phyloP scores from a whole-genome alignment of 2,888 invertebrate species.

The Calephelis perditalis region DNA sequence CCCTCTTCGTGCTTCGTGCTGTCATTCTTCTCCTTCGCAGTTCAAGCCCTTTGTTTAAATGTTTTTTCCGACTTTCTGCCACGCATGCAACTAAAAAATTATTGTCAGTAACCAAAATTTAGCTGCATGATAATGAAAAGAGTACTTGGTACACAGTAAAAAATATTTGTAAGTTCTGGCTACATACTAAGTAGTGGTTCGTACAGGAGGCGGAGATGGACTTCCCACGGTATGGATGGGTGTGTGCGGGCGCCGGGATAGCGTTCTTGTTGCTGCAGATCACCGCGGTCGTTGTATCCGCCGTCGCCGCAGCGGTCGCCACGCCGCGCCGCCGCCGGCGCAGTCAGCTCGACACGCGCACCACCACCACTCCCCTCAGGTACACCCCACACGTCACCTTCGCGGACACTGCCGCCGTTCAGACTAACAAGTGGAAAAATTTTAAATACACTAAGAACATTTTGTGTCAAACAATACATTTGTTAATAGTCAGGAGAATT shows the following conservation, averaged over 20 bases:
- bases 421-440: background rate
- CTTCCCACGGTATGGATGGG: conserved; percentile 26
- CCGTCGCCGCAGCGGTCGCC: conserved; percentile 41
- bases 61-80: no score
- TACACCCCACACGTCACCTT: conserved; percentile 7
- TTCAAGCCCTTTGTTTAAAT: no score
- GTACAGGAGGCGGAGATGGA: conserved; percentile 32
- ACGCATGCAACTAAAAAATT: no score
- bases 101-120: no score
- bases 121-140: no score
- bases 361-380: conserved; percentile 30
- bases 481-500: background rate
- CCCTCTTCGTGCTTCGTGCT: no score
- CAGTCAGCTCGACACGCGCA: conserved; percentile 19
- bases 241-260: conserved; percentile 23
- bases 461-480: conserved; percentile 3
- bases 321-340: conserved; percentile 38
- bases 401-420: background rate
- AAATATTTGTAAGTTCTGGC: no score
- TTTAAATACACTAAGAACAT: background rate
- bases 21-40: no score
- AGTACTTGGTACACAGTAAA: no score
- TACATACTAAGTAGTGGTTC: no score
- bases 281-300: conserved; percentile 27
- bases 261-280: conserved; percentile 22